Evolutionary conservation across 2,113 vertebrate genomes (phyloP).

Genomic region (Amphiprion ocellaris): DNA sequence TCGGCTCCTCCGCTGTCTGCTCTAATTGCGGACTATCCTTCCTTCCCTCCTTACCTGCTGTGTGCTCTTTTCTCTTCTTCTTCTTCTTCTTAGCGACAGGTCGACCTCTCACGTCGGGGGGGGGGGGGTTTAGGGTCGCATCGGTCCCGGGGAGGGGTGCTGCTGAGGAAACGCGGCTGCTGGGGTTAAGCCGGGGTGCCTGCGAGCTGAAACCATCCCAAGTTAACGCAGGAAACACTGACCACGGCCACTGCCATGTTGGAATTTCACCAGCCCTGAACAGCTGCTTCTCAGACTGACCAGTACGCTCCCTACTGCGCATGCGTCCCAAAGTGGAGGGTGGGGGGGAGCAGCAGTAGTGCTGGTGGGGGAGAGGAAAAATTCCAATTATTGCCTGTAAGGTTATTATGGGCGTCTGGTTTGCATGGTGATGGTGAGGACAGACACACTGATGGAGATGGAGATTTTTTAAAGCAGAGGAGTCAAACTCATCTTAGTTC

Average conservation of each 20-base stretch:
- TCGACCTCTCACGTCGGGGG: constrained; percentile 78
- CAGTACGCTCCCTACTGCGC: constrained; percentile 89
- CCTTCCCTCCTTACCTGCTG: constrained; percentile 89
- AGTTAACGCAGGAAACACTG: constrained; percentile 93
- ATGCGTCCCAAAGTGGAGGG: constrained; percentile 83
- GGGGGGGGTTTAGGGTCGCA: constrained; percentile 83
- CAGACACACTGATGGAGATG: background rate
- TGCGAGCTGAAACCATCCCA: constrained; percentile 93
- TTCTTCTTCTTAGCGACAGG: constrained; percentile 69
- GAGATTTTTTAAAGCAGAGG: too few relatives aligned
- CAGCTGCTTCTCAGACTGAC: constrained; percentile 94
- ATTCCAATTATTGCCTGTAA: constrained; percentile 64
- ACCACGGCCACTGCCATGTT: constrained; percentile 98
- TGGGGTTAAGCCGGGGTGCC: constrained; percentile 91
- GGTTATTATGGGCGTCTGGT: constrained; percentile 55
- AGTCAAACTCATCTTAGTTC: too few relatives aligned
- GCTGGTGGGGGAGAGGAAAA: background rate
- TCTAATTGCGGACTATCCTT: constrained; percentile 74
- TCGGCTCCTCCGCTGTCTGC: constrained; percentile 46
- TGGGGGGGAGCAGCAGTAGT: constrained; percentile 6
- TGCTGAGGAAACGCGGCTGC: constrained; percentile 85
- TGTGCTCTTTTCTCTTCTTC: constrained; percentile 64
- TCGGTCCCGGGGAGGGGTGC: constrained; percentile 85
- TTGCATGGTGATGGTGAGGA: constrained; percentile 21
- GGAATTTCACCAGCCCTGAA: constrained; percentile 95